Evolutionary conservation across 2,797 vertebrate species (phyloP), one percentile per base, ranked within the genome.

Genomic region (Astyanax mexicanus): DNA sequence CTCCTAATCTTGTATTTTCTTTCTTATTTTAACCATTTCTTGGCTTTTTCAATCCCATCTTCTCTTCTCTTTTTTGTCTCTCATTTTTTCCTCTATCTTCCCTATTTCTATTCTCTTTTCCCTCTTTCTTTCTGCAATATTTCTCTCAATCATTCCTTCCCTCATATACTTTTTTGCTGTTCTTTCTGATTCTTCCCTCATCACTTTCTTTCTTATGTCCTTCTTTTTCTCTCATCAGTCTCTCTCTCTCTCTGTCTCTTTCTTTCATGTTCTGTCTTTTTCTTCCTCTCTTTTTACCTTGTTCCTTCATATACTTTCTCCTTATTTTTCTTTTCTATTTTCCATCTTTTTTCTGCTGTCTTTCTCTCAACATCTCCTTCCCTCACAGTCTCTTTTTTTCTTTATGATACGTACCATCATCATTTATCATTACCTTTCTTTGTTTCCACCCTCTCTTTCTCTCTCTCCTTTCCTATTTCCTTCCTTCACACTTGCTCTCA

Each of bases 211-310:
- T 77, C n/a, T n/a, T n/a, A n/a, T n/a, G n/a, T n/a, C n/a, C n/a
- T n/a, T n/a, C n/a, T n/a, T n/a, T n/a, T n/a, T n/a, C n/a, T n/a
- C n/a, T 35, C 68, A 29, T 32, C 29, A 2, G 5, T 32, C 42
- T 23, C n/a, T 82, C 73, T 82, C 69, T 79, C 80, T 83, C 45
- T 75, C 62, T 81, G 80, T 76, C 10, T n/a, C 57, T 85, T 81
- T 88, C 76, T 5, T 5, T n/a, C n/a, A n/a, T n/a, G n/a, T n/a
- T n/a, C n/a, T n/a, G n/a, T n/a, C 45, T 7, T 17, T 47, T 2
- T 3, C 7, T n/a, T 15, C n/a, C 45, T 45, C 7, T 29, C 29
- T 29, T 1, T 29, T 9, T 49, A 25, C 5, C 11, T 60, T 11
- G n/a, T n/a, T n/a, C n/a, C n/a, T n/a, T n/a, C n/a, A n/a, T n/a